Evolutionary conservation across 2,888 invertebrate species (phyloP).

Genomic region (Liopterus haemorrhoidalis): DNA sequence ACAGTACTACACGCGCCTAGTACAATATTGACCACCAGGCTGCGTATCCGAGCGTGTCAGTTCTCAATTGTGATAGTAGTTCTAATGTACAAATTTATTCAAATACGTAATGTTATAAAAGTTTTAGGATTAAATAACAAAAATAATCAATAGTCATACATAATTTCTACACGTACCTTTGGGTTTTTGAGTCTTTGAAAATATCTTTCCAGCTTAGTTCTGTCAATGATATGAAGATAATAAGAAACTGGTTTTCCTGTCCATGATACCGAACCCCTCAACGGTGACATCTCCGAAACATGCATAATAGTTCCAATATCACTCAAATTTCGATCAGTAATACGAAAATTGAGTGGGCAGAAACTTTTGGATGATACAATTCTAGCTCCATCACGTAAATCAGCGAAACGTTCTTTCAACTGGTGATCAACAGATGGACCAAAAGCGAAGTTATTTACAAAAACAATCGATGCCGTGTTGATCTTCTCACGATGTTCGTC

Average conservation of each 20-base stretch:
- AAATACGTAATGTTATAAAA: no score
- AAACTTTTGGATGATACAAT: slow-evolving; percentile 99
- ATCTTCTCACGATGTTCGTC: slow-evolving; percentile 92
- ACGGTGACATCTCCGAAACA: slow-evolving; percentile 91
- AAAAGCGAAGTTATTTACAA: slow-evolving; percentile 99
- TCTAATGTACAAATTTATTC: no score
- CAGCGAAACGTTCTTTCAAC: slow-evolving; percentile 92
- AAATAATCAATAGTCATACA: no score
- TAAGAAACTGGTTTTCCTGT: slow-evolving; percentile 98
- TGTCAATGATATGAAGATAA: slow-evolving; percentile 96
- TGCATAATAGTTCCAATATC: slow-evolving; percentile 99
- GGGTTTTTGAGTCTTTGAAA: slow-evolving; percentile 92
- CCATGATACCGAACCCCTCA: slow-evolving; percentile 97
- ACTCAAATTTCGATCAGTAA: slow-evolving; percentile 94
- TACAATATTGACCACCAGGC: no score
- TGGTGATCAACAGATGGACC: slow-evolving; percentile 96
- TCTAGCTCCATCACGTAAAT: slow-evolving; percentile 89
- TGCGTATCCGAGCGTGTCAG: no score
- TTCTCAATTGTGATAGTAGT: no score
- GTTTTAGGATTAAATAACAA: no score
- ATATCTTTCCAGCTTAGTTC: slow-evolving; percentile 93
- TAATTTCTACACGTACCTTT: slow-evolving; percentile 48
- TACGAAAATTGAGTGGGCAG: slow-evolving; percentile 96
- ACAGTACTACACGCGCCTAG: no score
- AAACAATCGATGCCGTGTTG: slow-evolving; percentile 89